phyloP scores from a whole-genome alignment of 2,797 vertebrate genomes.

The Halcyon badia region DNA sequence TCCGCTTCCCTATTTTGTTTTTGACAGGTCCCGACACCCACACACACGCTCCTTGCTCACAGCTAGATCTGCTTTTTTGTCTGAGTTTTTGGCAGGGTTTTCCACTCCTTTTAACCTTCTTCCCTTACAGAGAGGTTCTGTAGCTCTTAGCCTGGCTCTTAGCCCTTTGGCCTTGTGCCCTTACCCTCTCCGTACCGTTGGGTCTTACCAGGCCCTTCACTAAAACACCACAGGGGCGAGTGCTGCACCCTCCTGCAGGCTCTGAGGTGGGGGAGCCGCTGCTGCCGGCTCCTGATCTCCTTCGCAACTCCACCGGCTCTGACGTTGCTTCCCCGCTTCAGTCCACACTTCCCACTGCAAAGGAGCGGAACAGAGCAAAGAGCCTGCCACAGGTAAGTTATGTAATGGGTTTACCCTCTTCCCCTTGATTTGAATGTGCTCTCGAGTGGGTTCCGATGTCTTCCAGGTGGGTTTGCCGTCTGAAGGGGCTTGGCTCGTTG shows the following conservation, averaged over 20 bases:
- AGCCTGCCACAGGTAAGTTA: neutral
- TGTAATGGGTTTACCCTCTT: neutral
- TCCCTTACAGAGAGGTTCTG: neutral
- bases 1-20: conserved; percentile 28
- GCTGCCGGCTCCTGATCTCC: neutral
- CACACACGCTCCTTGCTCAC: neutral
- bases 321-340: accelerated
- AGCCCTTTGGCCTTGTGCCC: neutral
- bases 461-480: neutral
- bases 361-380: neutral
- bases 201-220: neutral
- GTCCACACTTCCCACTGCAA: accelerated
- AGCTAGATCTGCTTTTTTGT: neutral
- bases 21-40: conserved; percentile 61
- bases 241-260: neutral
- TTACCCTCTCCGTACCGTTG: accelerated
- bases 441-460: neutral
- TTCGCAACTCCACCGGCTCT: neutral
- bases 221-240: neutral
- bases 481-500: neutral
- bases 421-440: neutral
- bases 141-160: neutral
- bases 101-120: neutral
- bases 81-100: conserved; percentile 28
- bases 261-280: accelerated